These are phyloP conservation scores for Caenorhabditis uteleia DNA, from an alignment of 2,888 invertebrate genomes.

Conservation along the genomic window DNA sequence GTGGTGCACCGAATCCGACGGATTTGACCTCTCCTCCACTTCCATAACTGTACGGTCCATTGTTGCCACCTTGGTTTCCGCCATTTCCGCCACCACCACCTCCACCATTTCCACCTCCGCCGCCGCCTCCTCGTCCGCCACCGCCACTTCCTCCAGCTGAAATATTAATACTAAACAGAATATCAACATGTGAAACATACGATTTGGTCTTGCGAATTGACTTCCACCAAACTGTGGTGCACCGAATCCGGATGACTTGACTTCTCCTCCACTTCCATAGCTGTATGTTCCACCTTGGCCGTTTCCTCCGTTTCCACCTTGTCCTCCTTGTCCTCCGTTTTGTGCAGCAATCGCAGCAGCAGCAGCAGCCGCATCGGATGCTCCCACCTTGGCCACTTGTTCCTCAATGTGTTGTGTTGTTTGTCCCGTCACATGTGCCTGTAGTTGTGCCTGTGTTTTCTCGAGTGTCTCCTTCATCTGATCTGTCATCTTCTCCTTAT, in stretches of 20 bases:
- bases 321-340: slow-evolving; percentile 5
- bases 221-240: slow-evolving; percentile 5
- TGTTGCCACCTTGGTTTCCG: background rate
- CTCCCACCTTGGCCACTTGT: slow-evolving; percentile 18
- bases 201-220: slow-evolving; percentile 2
- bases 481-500: slow-evolving; percentile 14
- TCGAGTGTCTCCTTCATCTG: slow-evolving; percentile 20
- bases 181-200: background rate
- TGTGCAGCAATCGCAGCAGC: slow-evolving; percentile 6
- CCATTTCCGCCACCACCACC: background rate
- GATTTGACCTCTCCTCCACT: background rate
- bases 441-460: slow-evolving; percentile 14
- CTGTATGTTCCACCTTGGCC: background rate
- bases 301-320: background rate
- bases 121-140: background rate
- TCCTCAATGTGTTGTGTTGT: slow-evolving; percentile 18
- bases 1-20: slow-evolving; percentile 1
- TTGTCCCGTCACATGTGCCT: slow-evolving; percentile 32
- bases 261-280: slow-evolving; percentile 2
- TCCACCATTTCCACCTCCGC: background rate
- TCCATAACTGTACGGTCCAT: background rate
- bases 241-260: slow-evolving; percentile 7
- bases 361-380: slow-evolving; percentile 1
- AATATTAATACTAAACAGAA: background rate
- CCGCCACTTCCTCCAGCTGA: background rate